Evolutionary conservation across 2,113 vertebrate species (phyloP).

Genomic region (Pipa parva): DNA sequence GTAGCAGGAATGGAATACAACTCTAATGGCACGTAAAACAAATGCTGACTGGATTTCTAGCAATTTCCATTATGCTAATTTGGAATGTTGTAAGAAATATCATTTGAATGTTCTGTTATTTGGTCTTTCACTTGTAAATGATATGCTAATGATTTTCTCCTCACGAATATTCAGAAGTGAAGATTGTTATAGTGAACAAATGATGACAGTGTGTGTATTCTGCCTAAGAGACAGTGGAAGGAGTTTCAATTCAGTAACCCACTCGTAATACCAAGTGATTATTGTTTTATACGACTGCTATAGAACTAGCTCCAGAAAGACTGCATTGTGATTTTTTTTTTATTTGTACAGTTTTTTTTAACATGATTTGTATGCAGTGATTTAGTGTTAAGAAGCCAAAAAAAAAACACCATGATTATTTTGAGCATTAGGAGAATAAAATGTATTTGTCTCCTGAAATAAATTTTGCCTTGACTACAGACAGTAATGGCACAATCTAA

Average conservation of each 20-base stretch:
- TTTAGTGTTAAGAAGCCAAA: background rate
- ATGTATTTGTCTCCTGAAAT: background rate
- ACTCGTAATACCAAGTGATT: background rate
- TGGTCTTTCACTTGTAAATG: conserved; percentile 30
- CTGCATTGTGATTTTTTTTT: background rate
- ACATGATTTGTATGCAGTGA: background rate
- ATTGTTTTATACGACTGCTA: background rate
- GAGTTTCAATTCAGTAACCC: background rate
- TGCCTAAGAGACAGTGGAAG: background rate
- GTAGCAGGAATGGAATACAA: conserved; percentile 34
- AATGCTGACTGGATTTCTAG: conserved; percentile 38
- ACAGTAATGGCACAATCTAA: background rate
- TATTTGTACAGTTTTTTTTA: background rate
- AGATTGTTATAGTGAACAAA: conserved; percentile 9
- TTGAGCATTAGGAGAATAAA: background rate
- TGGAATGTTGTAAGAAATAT: conserved; percentile 23
- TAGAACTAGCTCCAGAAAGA: background rate
- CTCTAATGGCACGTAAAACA: conserved; percentile 40
- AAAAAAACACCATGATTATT: background rate
- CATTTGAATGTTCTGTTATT: conserved; percentile 30
- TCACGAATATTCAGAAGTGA: conserved; percentile 9
- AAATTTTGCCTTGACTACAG: background rate
- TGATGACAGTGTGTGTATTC: background rate
- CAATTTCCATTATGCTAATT: conserved; percentile 38
- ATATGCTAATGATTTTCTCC: conserved; percentile 20